Evolutionary conservation across 2,113 vertebrate species (phyloP).

Genomic region (Epinephelus fuscoguttatus): DNA sequence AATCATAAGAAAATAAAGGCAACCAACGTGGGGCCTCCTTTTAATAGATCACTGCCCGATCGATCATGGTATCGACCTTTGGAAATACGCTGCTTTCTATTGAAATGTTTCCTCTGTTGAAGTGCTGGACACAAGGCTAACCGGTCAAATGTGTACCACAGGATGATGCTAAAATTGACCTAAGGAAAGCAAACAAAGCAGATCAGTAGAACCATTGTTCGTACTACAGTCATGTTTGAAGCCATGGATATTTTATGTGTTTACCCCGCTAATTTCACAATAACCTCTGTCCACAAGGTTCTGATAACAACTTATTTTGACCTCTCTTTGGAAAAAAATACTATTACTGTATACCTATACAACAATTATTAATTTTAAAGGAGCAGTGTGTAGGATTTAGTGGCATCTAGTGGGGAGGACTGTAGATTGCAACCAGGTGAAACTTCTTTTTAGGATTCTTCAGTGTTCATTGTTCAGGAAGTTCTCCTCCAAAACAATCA

Average conservation of each 20-base stretch:
- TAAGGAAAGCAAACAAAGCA: conserved; percentile 41
- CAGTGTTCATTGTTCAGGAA: too few relatives aligned
- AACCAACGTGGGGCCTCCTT: conserved; percentile 26
- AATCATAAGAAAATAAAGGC: conserved; percentile 43
- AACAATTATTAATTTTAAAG: too few relatives aligned
- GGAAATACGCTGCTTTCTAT: conserved; percentile 33
- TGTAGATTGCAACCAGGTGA: too few relatives aligned
- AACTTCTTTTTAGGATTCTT: too few relatives aligned
- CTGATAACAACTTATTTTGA: background rate
- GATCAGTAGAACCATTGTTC: background rate
- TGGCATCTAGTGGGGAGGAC: too few relatives aligned
- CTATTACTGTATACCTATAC: background rate
- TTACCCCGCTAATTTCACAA: conserved; percentile 2
- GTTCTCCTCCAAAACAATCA: too few relatives aligned
- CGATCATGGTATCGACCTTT: conserved; percentile 35
- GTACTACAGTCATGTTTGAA: background rate
- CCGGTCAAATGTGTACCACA: background rate
- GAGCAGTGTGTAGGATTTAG: too few relatives aligned
- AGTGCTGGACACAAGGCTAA: conserved; percentile 25
- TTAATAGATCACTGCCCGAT: conserved; percentile 38
- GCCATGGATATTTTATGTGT: background rate
- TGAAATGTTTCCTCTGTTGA: conserved; percentile 11
- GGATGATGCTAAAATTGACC: conserved; percentile 1
- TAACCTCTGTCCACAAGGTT: background rate
- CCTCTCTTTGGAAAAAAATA: background rate